Conservation (phyloP, 2,113 vertebrate genomes). For the Prinia subflava region DNA sequence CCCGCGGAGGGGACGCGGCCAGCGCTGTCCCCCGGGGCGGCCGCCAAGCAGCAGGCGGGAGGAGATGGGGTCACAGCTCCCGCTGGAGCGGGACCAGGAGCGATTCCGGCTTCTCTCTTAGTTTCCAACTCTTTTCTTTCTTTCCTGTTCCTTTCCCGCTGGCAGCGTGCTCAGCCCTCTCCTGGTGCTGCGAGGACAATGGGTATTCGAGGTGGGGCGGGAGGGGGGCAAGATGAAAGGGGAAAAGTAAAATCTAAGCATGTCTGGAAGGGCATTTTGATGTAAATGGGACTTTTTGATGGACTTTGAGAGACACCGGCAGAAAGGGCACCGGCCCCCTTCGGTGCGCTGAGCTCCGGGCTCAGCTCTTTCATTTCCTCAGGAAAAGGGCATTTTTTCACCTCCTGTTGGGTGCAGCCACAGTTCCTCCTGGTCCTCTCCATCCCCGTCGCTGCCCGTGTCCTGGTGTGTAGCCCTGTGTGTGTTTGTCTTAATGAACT, state of each 20-base stretch:
- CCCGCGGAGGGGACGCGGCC: background rate
- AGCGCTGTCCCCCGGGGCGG: background rate
- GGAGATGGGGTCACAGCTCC: background rate
- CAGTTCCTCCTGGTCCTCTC: background rate
- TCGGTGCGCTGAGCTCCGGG: background rate
- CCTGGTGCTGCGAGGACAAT: constrained; percentile 19
- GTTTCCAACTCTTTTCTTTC: constrained; percentile 2
- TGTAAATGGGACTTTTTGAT: constrained; percentile 68
- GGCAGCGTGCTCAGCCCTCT: background rate
- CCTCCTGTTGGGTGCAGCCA: background rate
- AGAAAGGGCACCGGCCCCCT: constrained; percentile 24
- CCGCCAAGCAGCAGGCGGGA: background rate
- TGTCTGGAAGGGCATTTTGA: constrained; percentile 58
- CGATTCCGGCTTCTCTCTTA: constrained; percentile 15
- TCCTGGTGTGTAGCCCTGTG: background rate
- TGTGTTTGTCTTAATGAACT: too few species aligned
- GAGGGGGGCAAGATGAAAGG: constrained; percentile 56
- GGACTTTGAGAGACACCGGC: constrained; percentile 39
- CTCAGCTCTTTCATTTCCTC: constrained; percentile 19
- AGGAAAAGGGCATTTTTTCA: background rate
- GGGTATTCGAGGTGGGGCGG: constrained; percentile 16
- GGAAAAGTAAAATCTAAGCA: constrained; percentile 45
- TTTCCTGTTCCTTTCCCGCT: background rate
- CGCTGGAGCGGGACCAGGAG: constrained; percentile 8
- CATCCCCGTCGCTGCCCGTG: accelerated